Evolutionary conservation across 2,888 invertebrate species (phyloP), one percentile per base, ranked within the genome.

Genomic region (Trisateles emortualis): DNA sequence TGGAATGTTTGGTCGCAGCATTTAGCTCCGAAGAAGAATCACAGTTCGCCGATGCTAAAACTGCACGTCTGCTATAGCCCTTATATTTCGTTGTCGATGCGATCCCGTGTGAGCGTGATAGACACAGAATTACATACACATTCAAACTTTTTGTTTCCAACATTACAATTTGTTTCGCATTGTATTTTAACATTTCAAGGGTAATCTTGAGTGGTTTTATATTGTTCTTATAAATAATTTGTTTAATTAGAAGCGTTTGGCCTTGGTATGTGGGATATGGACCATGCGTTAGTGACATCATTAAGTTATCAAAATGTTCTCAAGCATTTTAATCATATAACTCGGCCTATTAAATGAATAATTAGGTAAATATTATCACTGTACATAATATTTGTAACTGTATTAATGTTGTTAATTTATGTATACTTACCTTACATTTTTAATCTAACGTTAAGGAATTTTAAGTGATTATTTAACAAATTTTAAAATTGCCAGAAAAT

Each of bases 131-230:
- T 9, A 22, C 13, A 26, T 30, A 29, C 22, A 47, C 3, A 19
- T 24, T 9, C n/a, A 6, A 3, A 9, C 10, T 29, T 29, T 29
- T 29, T 29, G 32, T 32, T 30, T 22, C 17, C 26, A 26, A n/a
- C 14, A 42, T 19, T 42, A 11, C 22, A 22, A 22, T 41, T 35
- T 3, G 33, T 9, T 14, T 29, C 5, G 19, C 50, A 58, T 69
- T 72, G 62, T 69, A 59, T 61, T 47, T 19, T n/a, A n/a, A n/a
- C n/a, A 35, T 42, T 72, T 62, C 69, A 72, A 72, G 69, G 72
- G 59, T 65, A 50, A 59, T 1, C 3, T 52, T 47, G 30, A 16
- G 19, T 49, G 38, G 51, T 55, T 55, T 60, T 50, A 39, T 68
- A 62, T 59, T 41, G 24, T 36, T 59, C 26, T 67, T 63, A 52